These are phyloP conservation scores for Sternotherus odoratus DNA, from an alignment of 2,797 vertebrate genomes.

Conservation along the genomic window DNA sequence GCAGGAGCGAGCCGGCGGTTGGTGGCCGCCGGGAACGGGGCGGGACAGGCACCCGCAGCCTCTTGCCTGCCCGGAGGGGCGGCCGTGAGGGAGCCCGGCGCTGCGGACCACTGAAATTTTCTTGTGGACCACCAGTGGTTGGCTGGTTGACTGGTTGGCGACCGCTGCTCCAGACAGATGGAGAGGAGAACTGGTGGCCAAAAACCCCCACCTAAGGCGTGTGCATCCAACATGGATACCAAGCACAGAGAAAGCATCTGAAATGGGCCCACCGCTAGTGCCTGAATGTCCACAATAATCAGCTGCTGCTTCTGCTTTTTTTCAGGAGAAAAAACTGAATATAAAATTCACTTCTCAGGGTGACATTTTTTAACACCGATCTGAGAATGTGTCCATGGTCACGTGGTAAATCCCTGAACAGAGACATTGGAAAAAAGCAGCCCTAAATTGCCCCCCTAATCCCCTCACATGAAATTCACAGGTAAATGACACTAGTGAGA, in stretches of 20 bases:
- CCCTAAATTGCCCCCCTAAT: not conserved
- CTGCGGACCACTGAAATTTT: too few relatives aligned
- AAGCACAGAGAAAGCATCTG: not conserved
- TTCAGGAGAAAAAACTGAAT: not conserved
- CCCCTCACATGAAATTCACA: not conserved
- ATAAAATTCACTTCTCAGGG: not conserved
- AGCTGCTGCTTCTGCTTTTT: not conserved
- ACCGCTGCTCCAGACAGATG: not conserved
- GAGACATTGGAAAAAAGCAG: not conserved
- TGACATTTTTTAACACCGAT: not conserved
- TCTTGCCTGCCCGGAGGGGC: too few relatives aligned
- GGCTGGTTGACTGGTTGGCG: too few relatives aligned
- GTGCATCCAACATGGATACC: accelerated
- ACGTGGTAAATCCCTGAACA: not conserved
- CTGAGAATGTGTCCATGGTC: not conserved
- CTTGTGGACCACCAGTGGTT: too few relatives aligned
- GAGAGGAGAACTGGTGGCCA: not conserved
- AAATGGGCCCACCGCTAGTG: not conserved
- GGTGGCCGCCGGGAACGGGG: too few relatives aligned
- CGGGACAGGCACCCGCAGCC: too few relatives aligned
- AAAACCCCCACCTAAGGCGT: not conserved
- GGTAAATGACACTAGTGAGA: not conserved
- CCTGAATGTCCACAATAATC: not conserved
- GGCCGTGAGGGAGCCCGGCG: too few relatives aligned
- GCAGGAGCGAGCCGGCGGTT: too few relatives aligned